Evolutionary conservation across 2,113 vertebrate genomes (phyloP), one percentile per base, ranked within the genome.

Genomic region (Microtus richardsoni): DNA sequence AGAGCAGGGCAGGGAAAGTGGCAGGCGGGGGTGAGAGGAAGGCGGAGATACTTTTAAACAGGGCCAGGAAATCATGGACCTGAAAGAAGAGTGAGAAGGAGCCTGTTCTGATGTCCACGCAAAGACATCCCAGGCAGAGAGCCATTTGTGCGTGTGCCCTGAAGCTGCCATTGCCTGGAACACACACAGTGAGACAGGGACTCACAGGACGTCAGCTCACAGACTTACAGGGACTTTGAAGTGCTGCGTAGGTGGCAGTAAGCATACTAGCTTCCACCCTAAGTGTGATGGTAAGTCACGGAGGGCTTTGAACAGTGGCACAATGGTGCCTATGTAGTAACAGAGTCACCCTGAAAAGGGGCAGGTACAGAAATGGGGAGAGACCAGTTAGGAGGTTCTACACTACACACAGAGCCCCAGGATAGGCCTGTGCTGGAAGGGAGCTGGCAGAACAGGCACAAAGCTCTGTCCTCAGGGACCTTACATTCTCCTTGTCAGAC

Each of bases 21-120:
- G 26, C 28, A 8, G 1, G 0, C 3, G 2, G 41, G 33, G 10
- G 8, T 80, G n/a, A 36, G 2, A 26, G 36, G n/a, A 54, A 16
- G 12, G 9, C 1, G 3, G 41, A 28, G 58, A 39, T 62, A 71
- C 24, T 86, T 44, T 77, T 60, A 84, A 71, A 78, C 39, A 36
- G 30, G 83, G 41, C 87, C 73, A 39, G 66, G 44, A 73, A 91
- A 54, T 41, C 52, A 2, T 47, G 28, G 73, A 33, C 14, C 78
- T 86, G 60, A 78, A 73, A 52, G 47, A 58, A 22, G 4, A 33
- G 3, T 54, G 41, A 41, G 17, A 33, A 36, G 28, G 3, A 24
- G 14, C 39, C 60, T 13, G 36, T 0, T 7, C 39, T 13, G 70
- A 58, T 14, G 17, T 14, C 73, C 41, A 52, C 4, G 30, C 73